These are phyloP conservation scores for Tubiluchus corallicola DNA, from an alignment of 2,888 invertebrate genomes.

Conservation along the genomic window DNA sequence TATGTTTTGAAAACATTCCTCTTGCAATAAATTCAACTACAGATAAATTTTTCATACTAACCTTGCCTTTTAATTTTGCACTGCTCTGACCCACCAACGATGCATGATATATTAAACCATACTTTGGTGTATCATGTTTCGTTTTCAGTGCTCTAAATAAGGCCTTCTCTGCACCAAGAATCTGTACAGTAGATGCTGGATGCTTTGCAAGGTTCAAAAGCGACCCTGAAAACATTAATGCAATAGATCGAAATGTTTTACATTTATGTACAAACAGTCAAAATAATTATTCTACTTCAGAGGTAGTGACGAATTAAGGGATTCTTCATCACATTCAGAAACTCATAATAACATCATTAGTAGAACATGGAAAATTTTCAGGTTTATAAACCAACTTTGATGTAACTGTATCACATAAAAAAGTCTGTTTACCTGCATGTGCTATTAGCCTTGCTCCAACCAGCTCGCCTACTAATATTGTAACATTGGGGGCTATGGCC, in stretches of 20 bases:
- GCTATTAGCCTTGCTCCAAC: constrained; percentile 92
- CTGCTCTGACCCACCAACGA: constrained; percentile 75
- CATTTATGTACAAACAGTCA: neutral
- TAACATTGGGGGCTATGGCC: constrained; percentile 94
- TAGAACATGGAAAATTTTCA: neutral
- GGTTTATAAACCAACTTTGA: neutral
- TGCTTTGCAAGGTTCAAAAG: constrained; percentile 89
- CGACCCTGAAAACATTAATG: too few relatives aligned
- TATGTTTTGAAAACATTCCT: too few relatives aligned
- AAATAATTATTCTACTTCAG: neutral
- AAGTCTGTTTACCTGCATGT: constrained; percentile 74
- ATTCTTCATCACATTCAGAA: neutral
- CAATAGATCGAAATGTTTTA: neutral
- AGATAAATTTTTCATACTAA: constrained; percentile 15
- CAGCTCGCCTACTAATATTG: constrained; percentile 82
- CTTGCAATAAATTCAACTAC: constrained; percentile 7
- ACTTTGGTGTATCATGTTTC: constrained; percentile 94
- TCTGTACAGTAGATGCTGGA: constrained; percentile 93
- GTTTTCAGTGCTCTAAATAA: constrained; percentile 90
- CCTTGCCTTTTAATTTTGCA: constrained; percentile 69
- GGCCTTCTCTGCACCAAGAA: constrained; percentile 95
- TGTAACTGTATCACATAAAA: constrained; percentile 4
- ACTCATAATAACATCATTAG: neutral
- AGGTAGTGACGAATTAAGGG: neutral
- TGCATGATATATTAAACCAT: constrained; percentile 93